Conservation (phyloP, 2,113 vertebrate genomes). For the Panthera leo region DNA sequence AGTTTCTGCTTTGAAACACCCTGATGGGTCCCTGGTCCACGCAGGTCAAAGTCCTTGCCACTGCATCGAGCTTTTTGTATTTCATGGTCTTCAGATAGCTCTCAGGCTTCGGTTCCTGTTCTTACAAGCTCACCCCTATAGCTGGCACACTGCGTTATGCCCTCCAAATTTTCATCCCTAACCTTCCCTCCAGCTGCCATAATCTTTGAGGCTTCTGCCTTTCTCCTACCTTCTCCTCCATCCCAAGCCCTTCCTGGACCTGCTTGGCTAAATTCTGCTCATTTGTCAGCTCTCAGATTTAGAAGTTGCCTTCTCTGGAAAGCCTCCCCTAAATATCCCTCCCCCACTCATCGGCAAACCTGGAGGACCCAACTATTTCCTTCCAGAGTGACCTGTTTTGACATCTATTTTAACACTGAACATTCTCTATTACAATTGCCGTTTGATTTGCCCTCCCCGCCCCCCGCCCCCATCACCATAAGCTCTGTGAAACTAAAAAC, state of each 20-base stretch:
- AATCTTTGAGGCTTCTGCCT: not conserved
- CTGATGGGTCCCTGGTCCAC: not conserved
- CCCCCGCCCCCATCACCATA: not conserved
- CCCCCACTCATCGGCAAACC: not conserved
- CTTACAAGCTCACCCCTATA: not conserved
- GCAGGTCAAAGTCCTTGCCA: not conserved
- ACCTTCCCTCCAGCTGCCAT: not conserved
- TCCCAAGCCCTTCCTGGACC: not conserved
- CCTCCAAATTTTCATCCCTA: not conserved
- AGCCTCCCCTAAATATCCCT: not conserved
- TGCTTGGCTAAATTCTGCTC: not conserved
- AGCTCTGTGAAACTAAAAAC: conserved; percentile 1
- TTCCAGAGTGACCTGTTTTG: not conserved
- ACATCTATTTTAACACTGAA: not conserved
- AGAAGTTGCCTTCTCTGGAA: not conserved
- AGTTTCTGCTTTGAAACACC: not conserved
- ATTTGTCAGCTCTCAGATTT: not conserved
- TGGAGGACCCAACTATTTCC: not conserved
- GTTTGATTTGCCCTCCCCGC: not conserved
- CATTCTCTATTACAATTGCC: not conserved
- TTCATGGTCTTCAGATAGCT: fast-evolving
- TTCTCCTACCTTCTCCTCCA: not conserved
- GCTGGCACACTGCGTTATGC: not conserved
- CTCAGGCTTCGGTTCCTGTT: not conserved
- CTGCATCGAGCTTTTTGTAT: not conserved